Base-by-base conservation (phyloP, 1,140 invertebrate species). In the Atta cephalotes region DNA sequence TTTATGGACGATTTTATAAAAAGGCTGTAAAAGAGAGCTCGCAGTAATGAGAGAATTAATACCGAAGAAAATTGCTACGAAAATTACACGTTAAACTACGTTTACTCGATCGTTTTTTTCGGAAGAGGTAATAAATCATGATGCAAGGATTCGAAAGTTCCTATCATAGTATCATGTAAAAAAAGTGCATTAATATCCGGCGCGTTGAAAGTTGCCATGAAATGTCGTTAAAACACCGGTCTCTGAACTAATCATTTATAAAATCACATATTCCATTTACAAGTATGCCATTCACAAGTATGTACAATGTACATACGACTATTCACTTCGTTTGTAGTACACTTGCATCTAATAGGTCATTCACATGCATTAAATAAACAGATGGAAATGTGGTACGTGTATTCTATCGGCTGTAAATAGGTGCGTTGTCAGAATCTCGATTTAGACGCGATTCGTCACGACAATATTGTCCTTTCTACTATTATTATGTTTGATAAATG, bases 281-380 rank as follows among this genome's bases (percentile, higher is more conserved):
- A 58, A 39, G 16, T 45, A 2, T 4, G 9, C 51, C 68, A 28
- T 86, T 79, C 68, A 65, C 45, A 80, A 51, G 45, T 80, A 74
- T 7, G n/a, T 25, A 49, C 39, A 49, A 49, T 68, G 12, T 49
- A 21, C 45, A 31, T 60, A 51, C 45, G 16, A 9, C 51, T 58
- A 88, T 89, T 89, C 86, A 66, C 45, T 25, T 28, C 16, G 21
- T 39, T 39, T 51, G 45, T n/a, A 18, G 51, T 63, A 84, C 79
- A 74, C 53, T 82, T 53, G 28, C 21, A 10, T 12, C 14, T 10
- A 21, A 80, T 63, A 58, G 66, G 16, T 86, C 70, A 62, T 87
- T 71, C 56, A 63, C 58, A 28, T 16, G n/a, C 10, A 39, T 35
- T 21, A 74, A 66, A 60, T 68, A 71, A 86, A 80, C 63, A 85